Conservation (phyloP, 1,140 invertebrate species). For the Rhopalosiphum maidis region DNA sequence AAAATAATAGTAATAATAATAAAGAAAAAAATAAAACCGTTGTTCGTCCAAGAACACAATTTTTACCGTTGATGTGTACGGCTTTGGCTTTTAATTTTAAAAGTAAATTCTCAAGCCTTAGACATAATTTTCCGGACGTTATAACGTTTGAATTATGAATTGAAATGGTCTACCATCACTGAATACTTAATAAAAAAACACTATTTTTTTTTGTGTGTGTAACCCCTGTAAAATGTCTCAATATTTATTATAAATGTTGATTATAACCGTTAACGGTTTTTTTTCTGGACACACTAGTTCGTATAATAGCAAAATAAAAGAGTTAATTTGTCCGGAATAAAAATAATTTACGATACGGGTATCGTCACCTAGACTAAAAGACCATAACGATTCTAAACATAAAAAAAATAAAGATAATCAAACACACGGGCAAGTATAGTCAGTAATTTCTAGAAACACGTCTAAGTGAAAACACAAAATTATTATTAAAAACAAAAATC, state of each 20-base stretch:
- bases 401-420: background rate
- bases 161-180: background rate
- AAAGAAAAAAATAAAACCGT: too few species aligned
- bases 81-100: conserved; percentile 11
- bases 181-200: conserved; percentile 27
- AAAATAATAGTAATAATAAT: background rate
- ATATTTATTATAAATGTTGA: conserved; percentile 40
- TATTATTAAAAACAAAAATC: background rate
- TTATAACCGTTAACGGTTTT: background rate
- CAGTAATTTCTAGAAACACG: background rate
- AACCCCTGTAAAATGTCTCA: background rate
- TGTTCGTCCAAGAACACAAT: background rate
- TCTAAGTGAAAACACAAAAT: background rate
- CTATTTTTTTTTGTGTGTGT: background rate
- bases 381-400: background rate
- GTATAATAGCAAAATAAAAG: background rate
- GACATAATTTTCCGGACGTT: background rate
- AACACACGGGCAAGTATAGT: background rate
- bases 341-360: background rate
- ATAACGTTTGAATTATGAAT: conserved; percentile 27
- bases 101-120: background rate
- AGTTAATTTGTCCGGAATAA: background rate
- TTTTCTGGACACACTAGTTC: background rate
- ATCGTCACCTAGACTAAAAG: background rate
- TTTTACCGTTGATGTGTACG: background rate